A percentile compares a stretch with the other conserved stretches of the same genome.
Conservation (phyloP, 2,113 vertebrate species). For the Camarhynchus parvulus region DNA sequence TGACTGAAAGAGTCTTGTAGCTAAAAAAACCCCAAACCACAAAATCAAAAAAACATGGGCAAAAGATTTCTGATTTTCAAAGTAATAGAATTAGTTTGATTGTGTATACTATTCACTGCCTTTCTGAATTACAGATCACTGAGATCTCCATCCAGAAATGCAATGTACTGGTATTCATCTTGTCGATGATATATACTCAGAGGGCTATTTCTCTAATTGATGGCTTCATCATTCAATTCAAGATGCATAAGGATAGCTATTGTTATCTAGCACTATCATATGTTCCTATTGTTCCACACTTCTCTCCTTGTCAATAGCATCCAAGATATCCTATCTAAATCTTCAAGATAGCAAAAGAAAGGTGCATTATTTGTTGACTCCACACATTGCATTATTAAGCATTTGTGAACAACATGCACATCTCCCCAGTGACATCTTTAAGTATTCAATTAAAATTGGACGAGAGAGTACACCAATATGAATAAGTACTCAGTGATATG, state of each 20-base stretch:
- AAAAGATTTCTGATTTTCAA: constrained; percentile 11
- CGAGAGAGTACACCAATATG: background rate
- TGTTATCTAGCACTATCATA: constrained; percentile 53
- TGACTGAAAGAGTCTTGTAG: background rate
- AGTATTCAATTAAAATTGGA: constrained; percentile 26
- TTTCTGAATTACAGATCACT: constrained; percentile 43
- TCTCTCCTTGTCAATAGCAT: constrained; percentile 28
- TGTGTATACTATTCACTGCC: background rate
- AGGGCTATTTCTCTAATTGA: constrained; percentile 42
- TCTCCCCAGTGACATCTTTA: constrained; percentile 1
- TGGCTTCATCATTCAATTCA: constrained; percentile 35
- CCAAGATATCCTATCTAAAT: constrained; percentile 20
- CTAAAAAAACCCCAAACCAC: background rate
- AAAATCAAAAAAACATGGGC: background rate
- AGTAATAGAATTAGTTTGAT: background rate
- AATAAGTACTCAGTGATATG: background rate
- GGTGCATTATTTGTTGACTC: constrained; percentile 15
- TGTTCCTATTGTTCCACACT: constrained; percentile 37
- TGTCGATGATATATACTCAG: constrained; percentile 1
- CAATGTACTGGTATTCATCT: constrained; percentile 3
- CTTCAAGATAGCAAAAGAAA: background rate
- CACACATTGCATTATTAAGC: background rate
- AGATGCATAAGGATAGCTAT: constrained; percentile 24
- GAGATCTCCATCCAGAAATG: background rate
- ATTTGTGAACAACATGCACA: background rate